Conservation (phyloP, 2,797 vertebrate species). For the Sandelia bainsii region DNA sequence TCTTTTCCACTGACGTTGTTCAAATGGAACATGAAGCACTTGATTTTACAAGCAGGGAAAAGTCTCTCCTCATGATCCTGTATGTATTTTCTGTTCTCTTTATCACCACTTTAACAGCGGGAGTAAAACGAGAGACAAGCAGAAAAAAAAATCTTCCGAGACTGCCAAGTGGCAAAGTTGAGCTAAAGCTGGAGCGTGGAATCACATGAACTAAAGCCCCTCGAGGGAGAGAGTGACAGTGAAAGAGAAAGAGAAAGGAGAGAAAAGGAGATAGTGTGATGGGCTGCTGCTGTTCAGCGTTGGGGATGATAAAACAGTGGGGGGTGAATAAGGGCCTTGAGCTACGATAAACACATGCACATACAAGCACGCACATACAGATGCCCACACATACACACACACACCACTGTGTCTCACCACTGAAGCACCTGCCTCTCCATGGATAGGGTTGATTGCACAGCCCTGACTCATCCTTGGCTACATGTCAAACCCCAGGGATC, state of each 20-base stretch:
- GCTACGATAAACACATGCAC: slow-evolving; percentile 79
- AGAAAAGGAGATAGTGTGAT: slow-evolving; percentile 72
- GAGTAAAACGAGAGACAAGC: slow-evolving; percentile 79
- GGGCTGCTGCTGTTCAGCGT: slow-evolving; percentile 80
- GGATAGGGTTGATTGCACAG: slow-evolving; percentile 80
- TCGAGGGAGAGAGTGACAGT: slow-evolving; percentile 74
- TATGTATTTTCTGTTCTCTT: slow-evolving; percentile 79
- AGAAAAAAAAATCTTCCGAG: slow-evolving; percentile 71
- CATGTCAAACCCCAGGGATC: slow-evolving; percentile 83
- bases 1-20: slow-evolving; percentile 62
- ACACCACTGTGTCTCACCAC: slow-evolving; percentile 63
- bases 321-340: slow-evolving; percentile 78
- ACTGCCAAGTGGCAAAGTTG: slow-evolving; percentile 83
- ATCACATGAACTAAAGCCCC: slow-evolving; percentile 82
- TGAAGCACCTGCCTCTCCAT: slow-evolving; percentile 80
- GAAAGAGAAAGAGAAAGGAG: slow-evolving; percentile 69
- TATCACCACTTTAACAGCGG: slow-evolving; percentile 81
- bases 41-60: slow-evolving; percentile 72
- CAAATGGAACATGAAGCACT: slow-evolving; percentile 62
- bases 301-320: slow-evolving; percentile 82
- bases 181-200: slow-evolving; percentile 81
- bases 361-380: slow-evolving; percentile 58
- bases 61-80: slow-evolving; percentile 72
- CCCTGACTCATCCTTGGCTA: slow-evolving; percentile 86
- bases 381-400: slow-evolving; percentile 34